phyloP scores from a whole-genome alignment of 2,113 vertebrate genomes.

The Percina caprodes region DNA sequence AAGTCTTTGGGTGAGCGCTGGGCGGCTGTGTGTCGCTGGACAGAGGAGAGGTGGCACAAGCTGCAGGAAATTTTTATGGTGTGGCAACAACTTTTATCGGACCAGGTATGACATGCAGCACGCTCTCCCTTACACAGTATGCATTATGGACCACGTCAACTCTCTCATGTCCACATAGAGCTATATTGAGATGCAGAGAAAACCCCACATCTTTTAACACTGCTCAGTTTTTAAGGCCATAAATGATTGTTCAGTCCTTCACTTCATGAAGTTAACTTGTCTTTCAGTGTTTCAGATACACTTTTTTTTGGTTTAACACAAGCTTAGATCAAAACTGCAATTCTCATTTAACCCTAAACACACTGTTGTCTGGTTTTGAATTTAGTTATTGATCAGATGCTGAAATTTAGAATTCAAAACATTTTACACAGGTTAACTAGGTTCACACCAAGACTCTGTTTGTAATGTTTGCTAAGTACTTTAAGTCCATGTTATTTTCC shows the following conservation, averaged over 20 bases:
- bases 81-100: conserved; percentile 94
- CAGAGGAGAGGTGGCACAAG: conserved; percentile 91
- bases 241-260: background rate
- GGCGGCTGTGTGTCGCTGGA: conserved; percentile 98
- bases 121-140: background rate
- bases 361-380: background rate
- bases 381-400: background rate
- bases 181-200: background rate
- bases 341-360: background rate
- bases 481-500: background rate
- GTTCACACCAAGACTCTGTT: conserved; percentile 1
- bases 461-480: conserved; percentile 2
- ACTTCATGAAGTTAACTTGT: background rate
- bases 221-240: background rate
- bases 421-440: background rate
- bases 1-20: conserved; percentile 97
- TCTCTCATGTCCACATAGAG: background rate
- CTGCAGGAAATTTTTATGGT: conserved; percentile 90
- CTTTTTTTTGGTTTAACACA: background rate
- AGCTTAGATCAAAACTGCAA: background rate
- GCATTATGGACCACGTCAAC: background rate
- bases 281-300: background rate
- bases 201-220: background rate
- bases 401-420: background rate
- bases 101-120: conserved; percentile 86